Base-by-base conservation (phyloP, 2,888 invertebrate species). In the Apamea sordens region DNA sequence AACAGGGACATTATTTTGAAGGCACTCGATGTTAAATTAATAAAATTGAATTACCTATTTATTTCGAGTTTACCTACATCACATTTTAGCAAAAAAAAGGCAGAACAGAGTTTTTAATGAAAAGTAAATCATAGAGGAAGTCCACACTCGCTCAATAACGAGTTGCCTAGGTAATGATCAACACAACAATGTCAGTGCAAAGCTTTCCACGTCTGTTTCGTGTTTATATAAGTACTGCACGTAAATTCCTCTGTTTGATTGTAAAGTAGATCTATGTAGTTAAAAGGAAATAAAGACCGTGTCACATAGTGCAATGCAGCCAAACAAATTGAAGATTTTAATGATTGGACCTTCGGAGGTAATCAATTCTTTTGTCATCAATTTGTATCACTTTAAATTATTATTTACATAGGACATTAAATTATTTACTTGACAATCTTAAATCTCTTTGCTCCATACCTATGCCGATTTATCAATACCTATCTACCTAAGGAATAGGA, bases 291-390 rank as follows among this genome's bases (percentile, higher is more conserved):
- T 61, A 59, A 59, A 65, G 6, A 47, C 7, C 10, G 28, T 63
- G 18, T 53, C 63, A 50, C n/a, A 50, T n/a, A 69, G 65, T 64
- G 84, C 70, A 73, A 96, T 96, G 96, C 95, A 95, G 78, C 92
- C 94, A 61, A 94, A 93, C 67, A 97, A 97, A 88, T 90, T 97
- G 81, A 97, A 97, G 93, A 96, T 97, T 87, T 89, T 97, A 72
- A 95, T 97, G 91, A 95, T 97, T 83, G 97, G 97, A 67, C 97
- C 97, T 11, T 93, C 95, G 67, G 97, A 95, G 89, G 97, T 97
- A 77, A 81, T 71, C 61, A 75, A 69, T 59, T 56, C 56, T 36
- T 28, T 61, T 32, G 2, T n/a, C 53, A 47, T 64, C 21, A 36
- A 53, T 53, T 63, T 63, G 11, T 64, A 24, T 73, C 11, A 44